Percentiles rank a stretch among this genome's conserved stretches.
Evolutionary conservation across 2,888 invertebrate genomes (phyloP).

Genomic region (Ophion costatus): DNA sequence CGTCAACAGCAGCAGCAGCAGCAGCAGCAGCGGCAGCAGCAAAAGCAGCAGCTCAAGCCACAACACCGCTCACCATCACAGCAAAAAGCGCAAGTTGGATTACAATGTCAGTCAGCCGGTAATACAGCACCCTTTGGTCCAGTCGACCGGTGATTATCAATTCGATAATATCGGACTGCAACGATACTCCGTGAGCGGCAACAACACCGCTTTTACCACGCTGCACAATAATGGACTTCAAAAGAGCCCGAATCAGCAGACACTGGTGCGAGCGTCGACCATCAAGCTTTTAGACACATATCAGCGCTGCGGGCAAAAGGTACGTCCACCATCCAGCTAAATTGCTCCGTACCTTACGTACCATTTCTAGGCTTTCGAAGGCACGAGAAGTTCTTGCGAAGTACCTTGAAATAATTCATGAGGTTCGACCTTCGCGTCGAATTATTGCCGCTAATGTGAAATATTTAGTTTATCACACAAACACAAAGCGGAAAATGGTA

Average conservation of each 20-base stretch:
- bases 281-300: slow-evolving; percentile 89
- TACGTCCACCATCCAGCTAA: slow-evolving; percentile 71
- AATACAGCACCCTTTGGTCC: slow-evolving; percentile 82
- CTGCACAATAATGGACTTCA: slow-evolving; percentile 83
- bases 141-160: slow-evolving; percentile 83
- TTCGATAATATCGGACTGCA: slow-evolving; percentile 83
- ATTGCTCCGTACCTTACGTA: neutral
- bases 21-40: slow-evolving; percentile 77
- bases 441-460: too few species aligned
- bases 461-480: too few species aligned
- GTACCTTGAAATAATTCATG: too few species aligned
- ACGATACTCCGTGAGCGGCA: slow-evolving; percentile 81
- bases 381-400: too few species aligned
- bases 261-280: slow-evolving; percentile 88
- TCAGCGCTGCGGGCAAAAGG: slow-evolving; percentile 88
- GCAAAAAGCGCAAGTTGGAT: slow-evolving; percentile 84
- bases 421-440: too few species aligned
- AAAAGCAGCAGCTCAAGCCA: slow-evolving; percentile 79
- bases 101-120: slow-evolving; percentile 82
- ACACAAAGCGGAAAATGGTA: too few species aligned
- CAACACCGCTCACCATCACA: slow-evolving; percentile 82
- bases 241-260: slow-evolving; percentile 84
- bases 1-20: slow-evolving; percentile 83
- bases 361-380: neutral
- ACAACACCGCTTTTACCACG: slow-evolving; percentile 80